These are phyloP conservation scores for Heliocidaris erythrogramma DNA, from an alignment of 35 echinoderm and acorn worm species.

Conservation along the genomic window DNA sequence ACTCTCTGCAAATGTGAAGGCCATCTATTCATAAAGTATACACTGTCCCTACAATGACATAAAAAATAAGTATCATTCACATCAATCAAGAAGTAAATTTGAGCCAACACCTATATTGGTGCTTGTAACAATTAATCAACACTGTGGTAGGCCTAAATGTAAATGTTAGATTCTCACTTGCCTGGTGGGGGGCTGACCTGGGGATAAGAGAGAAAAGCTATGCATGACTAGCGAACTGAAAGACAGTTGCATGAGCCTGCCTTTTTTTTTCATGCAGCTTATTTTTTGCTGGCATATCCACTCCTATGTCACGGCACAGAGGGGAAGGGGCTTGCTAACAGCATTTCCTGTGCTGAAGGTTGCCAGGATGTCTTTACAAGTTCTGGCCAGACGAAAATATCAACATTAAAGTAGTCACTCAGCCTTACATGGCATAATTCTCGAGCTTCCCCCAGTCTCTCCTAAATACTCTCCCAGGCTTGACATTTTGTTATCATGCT, in stretches of 20 bases:
- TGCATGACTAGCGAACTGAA: not conserved
- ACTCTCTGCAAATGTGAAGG: too few species aligned
- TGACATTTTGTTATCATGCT: not conserved
- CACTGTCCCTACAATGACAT: too few species aligned
- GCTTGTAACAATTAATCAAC: too few species aligned
- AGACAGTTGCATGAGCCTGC: conserved; percentile 1
- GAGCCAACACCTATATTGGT: too few species aligned
- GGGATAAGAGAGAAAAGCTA: not conserved
- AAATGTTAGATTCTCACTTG: not conserved
- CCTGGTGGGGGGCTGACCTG: not conserved
- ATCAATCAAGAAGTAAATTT: too few species aligned
- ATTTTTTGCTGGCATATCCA: conserved; percentile 24
- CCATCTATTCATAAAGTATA: too few species aligned
- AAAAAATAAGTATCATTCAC: too few species aligned
- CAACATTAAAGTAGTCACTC: conserved; percentile 32
- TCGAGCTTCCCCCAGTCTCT: not conserved
- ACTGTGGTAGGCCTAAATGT: too few species aligned
- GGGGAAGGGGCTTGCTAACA: conserved; percentile 45
- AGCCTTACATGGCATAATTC: not conserved
- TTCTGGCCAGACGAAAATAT: conserved; percentile 49
- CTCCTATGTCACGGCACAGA: conserved; percentile 16
- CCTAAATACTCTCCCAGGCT: not conserved
- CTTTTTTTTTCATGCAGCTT: not conserved
- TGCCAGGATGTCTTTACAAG: conserved; percentile 42
- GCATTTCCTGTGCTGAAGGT: conserved; percentile 45